Conservation (phyloP, 2,888 invertebrate species). For the Hypena proboscidalis region DNA sequence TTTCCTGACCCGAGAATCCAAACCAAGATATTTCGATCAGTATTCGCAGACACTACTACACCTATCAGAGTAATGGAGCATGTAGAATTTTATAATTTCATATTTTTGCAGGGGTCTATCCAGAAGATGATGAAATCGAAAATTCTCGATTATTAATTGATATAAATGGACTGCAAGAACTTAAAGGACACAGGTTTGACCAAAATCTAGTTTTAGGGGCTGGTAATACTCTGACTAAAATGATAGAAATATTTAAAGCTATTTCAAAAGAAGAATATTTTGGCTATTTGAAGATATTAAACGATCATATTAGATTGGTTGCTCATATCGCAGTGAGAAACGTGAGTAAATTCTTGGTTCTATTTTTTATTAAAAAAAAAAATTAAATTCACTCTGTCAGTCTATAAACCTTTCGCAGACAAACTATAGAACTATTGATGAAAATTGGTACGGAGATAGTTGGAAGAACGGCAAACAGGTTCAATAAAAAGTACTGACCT, state of each 20-base stretch:
- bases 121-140: slow-evolving; percentile 47
- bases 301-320: slow-evolving; percentile 86
- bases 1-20: too few species aligned
- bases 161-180: slow-evolving; percentile 82
- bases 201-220: slow-evolving; percentile 82
- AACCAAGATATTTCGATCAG: too few species aligned
- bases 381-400: too few species aligned
- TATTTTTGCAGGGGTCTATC: slow-evolving; percentile 65
- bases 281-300: slow-evolving; percentile 83
- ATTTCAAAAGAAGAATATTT: slow-evolving; percentile 68
- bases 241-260: slow-evolving; percentile 73
- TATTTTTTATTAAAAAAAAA: not conserved
- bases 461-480: too few species aligned
- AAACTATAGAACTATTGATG: too few species aligned
- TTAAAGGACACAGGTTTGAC: slow-evolving; percentile 70
- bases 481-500: too few species aligned
- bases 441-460: too few species aligned
- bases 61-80: too few species aligned
- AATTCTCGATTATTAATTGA: slow-evolving; percentile 84
- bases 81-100: not conserved
- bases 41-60: too few species aligned
- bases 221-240: slow-evolving; percentile 78
- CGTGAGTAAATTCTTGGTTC: slow-evolving; percentile 69
- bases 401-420: too few species aligned
- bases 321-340: slow-evolving; percentile 89